A percentile compares a stretch with the other conserved stretches of the same genome.
Evolutionary conservation across 2,797 vertebrate genomes (phyloP).

Genomic region (Cryptoblepharus egeriae): DNA sequence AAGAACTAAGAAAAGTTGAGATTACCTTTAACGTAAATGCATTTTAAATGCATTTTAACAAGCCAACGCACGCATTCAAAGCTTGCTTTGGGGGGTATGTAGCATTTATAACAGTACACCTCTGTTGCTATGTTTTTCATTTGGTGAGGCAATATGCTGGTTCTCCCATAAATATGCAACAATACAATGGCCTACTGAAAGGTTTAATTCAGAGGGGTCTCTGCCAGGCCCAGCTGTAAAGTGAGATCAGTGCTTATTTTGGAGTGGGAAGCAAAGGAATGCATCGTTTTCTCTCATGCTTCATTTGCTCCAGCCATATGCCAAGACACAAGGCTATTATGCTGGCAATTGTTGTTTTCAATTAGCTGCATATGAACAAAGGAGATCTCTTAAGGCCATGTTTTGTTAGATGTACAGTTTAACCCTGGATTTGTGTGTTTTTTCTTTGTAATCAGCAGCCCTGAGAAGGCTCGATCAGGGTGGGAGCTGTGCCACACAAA

Average conservation of each 20-base stretch:
- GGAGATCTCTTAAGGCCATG: not conserved
- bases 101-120: not conserved
- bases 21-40: not conserved
- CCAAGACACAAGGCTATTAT: constrained; percentile 20
- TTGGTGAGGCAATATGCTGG: not conserved
- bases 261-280: constrained; percentile 14
- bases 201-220: not conserved
- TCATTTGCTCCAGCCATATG: constrained; percentile 8
- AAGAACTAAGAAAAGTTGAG: not conserved
- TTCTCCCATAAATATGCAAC: not conserved
- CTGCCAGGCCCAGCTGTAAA: constrained; percentile 16
- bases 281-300: constrained; percentile 12
- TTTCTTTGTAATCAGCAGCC: no score
- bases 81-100: not conserved
- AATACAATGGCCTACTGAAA: not conserved
- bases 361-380: constrained; percentile 15
- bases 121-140: not conserved
- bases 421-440: no score
- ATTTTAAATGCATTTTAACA: not conserved
- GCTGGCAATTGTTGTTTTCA: constrained; percentile 12
- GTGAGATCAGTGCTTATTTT: constrained; percentile 26
- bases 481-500: no score
- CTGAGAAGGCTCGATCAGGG: no score
- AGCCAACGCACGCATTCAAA: not conserved
- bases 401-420: no score